Evolutionary conservation across 2,888 invertebrate genomes (phyloP).

Genomic region (Agrochola litura): DNA sequence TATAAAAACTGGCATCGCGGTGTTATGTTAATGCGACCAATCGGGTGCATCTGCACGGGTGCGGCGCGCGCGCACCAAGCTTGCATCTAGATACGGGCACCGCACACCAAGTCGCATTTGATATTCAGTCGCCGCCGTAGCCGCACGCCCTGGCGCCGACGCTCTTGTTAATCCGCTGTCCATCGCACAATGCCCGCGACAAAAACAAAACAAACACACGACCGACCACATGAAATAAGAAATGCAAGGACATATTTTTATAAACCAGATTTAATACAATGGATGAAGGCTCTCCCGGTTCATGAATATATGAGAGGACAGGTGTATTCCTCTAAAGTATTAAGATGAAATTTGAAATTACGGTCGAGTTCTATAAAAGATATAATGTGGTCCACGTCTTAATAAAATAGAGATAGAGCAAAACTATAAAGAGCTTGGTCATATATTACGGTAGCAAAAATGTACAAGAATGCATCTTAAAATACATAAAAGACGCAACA

Average conservation of each 20-base stretch:
- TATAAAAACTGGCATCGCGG: conserved; percentile 71
- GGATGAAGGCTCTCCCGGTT: conserved; percentile 51
- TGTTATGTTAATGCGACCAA: conserved; percentile 80
- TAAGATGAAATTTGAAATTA: conserved; percentile 29
- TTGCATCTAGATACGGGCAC: conserved; percentile 79
- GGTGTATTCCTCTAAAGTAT: conserved; percentile 45
- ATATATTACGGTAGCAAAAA: conserved; percentile 57
- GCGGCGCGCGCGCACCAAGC: conserved; percentile 72
- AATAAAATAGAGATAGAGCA: conserved; percentile 36
- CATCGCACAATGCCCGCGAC: conserved; percentile 81
- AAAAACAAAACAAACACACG: conserved; percentile 78
- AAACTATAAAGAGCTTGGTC: conserved; percentile 30
- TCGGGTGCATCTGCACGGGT: conserved; percentile 77
- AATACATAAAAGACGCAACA: conserved; percentile 66
- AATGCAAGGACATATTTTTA: conserved; percentile 76
- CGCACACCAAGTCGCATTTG: conserved; percentile 82
- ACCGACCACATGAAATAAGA: conserved; percentile 71
- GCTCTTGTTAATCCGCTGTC: conserved; percentile 86
- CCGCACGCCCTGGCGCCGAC: conserved; percentile 84
- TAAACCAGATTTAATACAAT: conserved; percentile 78
- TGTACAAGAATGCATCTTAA: conserved; percentile 67
- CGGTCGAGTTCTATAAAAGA: conserved; percentile 2
- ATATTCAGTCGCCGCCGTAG: conserved; percentile 79
- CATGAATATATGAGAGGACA: conserved; percentile 62
- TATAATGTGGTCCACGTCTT: conserved; percentile 8